Percentiles rank a stretch among this genome's conserved stretches.
Evolutionary conservation across 2,888 invertebrate species (phyloP).

Genomic region (Monochamus alternatus): DNA sequence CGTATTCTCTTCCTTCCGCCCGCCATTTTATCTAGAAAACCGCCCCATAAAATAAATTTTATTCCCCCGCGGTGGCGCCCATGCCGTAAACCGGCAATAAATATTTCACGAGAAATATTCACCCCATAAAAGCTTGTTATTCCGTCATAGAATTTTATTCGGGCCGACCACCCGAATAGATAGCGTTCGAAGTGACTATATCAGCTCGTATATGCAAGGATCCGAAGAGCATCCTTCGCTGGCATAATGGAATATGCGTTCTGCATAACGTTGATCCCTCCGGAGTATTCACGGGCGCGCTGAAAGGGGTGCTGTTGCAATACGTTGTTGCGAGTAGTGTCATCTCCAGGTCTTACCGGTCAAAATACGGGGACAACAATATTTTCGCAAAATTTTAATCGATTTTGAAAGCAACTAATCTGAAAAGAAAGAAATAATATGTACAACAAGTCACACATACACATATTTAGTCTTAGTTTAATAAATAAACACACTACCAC

Average conservation of each 20-base stretch:
- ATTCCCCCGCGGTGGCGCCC: neutral
- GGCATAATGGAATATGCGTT: neutral
- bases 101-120: conserved; percentile 16
- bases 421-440: too few species aligned
- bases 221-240: neutral
- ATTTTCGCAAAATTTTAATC: too few species aligned
- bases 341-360: too few species aligned
- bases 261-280: neutral
- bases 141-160: conserved; percentile 17
- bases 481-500: too few species aligned
- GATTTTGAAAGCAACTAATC: too few species aligned
- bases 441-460: too few species aligned
- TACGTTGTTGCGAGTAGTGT: too few species aligned
- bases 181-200: conserved; percentile 10
- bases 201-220: neutral
- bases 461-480: too few species aligned
- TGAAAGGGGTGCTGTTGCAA: neutral
- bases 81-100: conserved; percentile 13
- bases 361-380: too few species aligned
- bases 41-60: neutral
- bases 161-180: neutral
- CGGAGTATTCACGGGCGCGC: neutral
- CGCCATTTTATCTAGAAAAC: neutral
- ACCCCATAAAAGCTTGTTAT: conserved; percentile 25
- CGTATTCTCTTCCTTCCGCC: too few species aligned